Evolutionary conservation across 2,113 vertebrate genomes (phyloP), one percentile per base, ranked within the genome.

Genomic region (Perca fluviatilis): DNA sequence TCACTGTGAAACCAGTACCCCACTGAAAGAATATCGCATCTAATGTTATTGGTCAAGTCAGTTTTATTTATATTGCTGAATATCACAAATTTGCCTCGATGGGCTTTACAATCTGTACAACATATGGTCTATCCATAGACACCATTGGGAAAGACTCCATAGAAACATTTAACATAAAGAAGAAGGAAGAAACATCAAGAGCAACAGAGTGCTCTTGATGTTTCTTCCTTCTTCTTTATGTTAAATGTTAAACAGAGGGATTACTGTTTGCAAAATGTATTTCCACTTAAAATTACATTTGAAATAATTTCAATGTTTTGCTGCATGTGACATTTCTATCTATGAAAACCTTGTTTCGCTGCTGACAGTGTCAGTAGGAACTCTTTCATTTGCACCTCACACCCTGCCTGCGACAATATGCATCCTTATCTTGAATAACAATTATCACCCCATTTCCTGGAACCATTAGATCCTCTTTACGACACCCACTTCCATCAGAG

Each of bases 391-490:
- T 85, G 53, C 78, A 62, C 79, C 84, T 90, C 89, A 92, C 89
- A 89, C 78, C 66, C 89, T 79, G 30, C 74, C 88, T 82, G 83
- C 85, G 85, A 91, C 91, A 94, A 94, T 92, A 94, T 88, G 76
- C 92, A 90, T 94, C 86, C 86, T 88, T 89, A 91, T 90, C 92
- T 91, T 78, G 85, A 88, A 92, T 91, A 91, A 91, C 93, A 93
- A 93, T 94, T 90, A 93, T 89, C 87, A 85, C 70, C 88, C 78
- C 74, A 83, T 91, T 92, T 89, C 86, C 71, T 72, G 23, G 27
- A 69, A 47, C 49, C 73, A 79, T 74, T 66, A 77, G 79, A 67
- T 36, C 79, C 73, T 77, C 84, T 85, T 80, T 89, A 76, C 10
- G 60, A 70, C 74, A 73, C 80, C 74, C 49, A 51, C 67, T 80